Evolutionary conservation across 2,113 vertebrate genomes (phyloP), one percentile per base, ranked within the genome.

Genomic region (Phalacrocorax aristotelis): DNA sequence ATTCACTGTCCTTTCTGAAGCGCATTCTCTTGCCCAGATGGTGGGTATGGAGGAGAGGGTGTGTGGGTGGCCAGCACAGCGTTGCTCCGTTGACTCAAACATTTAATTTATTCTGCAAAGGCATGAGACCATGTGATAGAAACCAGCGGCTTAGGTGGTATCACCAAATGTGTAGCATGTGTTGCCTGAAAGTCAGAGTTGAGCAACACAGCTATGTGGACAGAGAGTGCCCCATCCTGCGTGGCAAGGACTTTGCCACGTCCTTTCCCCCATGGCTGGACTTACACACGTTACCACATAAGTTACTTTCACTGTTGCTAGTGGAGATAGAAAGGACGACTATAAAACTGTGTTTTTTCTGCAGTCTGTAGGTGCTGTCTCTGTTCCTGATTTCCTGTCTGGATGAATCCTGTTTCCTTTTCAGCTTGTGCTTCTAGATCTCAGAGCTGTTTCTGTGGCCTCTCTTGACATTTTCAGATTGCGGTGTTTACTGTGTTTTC

Each of bases 1-100:
- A 16, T 64, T 89, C 11, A 3, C 30, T 64, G 20, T 78, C 51
- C 48, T 60, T 77, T 27, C 38, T 81, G 58, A 58, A 61, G 61
- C 1, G 0, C 2, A 0, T 29, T 87, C 11, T 23, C 9, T 72
- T 20, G 0, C 34, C 34, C 8, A 12, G 44, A 8, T 5, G 1
- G 2, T 65, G 54, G 46, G 13, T 29, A 6, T 34, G 81, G 66
- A 71, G 65, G 52, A 65, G 36, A 22, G 7, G 13, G 22, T n/a
- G 42, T 0, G 0, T 52, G n/a, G 9, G 61, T 76, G 57, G 62
- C 62, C 85, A 61, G 58, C 64, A 40, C 62, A 74, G 49, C 8
- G 1, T 29, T 16, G 13, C 26, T 82, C 13, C 75, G 82, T 89
- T 87, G 84, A 32, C 48, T 68, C 74, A 46, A 78, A 64, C 52